Base-by-base conservation (phyloP, 2,888 invertebrate genomes). In the Ceriagrion tenellum region DNA sequence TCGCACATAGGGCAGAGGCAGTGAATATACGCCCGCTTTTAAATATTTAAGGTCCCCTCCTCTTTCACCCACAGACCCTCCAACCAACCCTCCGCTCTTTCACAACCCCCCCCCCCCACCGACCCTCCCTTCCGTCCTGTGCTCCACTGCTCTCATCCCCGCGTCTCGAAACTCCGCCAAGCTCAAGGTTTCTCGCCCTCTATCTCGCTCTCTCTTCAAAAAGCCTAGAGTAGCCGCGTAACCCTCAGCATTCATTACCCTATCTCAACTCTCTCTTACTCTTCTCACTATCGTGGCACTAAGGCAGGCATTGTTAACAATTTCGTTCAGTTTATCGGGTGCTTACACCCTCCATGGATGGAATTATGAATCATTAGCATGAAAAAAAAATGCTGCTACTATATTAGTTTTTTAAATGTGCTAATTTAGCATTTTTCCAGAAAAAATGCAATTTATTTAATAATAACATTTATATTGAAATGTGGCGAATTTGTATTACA, bases 21-120 rank as follows among this genome's bases (percentile, higher is more conserved):
- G 55, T 55, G 89, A 89, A 89, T 89, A 89, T 89, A 26, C 89
- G 47, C 89, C 89, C n/a, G 55, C 23, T 89, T 81, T 35, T 55
- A 89, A 89, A 55, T 55, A 55, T 89, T 89, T 55, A 89, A 55
- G 89, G 23, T 55, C 55, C 89, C n/a, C 40, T 47, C 88, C 81
- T 81, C 81, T 81, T 35, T 81, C 81, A 18, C 81, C 81, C 81
- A 16, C 81, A n/a, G n/a, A 20, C 59, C 59, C 69, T 12, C n/a
- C 69, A 69, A 12, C 69, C 69, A 69, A n/a, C 6, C n/a, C 69
- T n/a, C 16, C 59, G 16, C 59, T 47, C 59, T 59, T 59, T 20
- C 59, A 59, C 20, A n/a, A 3, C 35, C 81, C 81, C 18, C 18
- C 35, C 35, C 35, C 35, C 30, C 81, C n/a, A n/a, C n/a, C n/a